A percentile compares a stretch with the other conserved stretches of the same genome.
Evolutionary conservation across 2,113 vertebrate genomes (phyloP).

Genomic region (Leptosomus discolor): DNA sequence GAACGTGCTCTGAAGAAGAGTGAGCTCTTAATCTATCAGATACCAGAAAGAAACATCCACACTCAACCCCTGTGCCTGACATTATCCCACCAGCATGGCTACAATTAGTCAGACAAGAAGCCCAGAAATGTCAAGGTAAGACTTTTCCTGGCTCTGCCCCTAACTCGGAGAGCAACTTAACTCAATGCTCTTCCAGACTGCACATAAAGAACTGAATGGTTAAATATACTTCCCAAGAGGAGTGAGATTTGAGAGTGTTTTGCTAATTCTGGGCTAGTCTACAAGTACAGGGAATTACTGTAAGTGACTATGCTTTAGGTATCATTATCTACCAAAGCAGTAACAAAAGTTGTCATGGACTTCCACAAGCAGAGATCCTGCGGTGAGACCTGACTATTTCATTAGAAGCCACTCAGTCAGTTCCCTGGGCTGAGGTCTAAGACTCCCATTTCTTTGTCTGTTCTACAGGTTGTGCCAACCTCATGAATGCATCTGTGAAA

Average conservation of each 20-base stretch:
- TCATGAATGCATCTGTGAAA: background rate
- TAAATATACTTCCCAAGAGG: rapidly evolving
- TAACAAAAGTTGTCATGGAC: background rate
- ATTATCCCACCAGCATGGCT: background rate
- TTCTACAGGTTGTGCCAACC: background rate
- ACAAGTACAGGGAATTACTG: background rate
- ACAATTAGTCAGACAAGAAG: background rate
- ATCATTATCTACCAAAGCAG: background rate
- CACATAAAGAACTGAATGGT: background rate
- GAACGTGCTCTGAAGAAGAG: background rate
- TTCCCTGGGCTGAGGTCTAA: background rate
- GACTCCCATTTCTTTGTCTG: background rate
- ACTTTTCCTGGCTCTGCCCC: background rate
- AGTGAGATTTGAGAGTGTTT: background rate
- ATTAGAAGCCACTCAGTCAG: background rate
- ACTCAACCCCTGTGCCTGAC: background rate
- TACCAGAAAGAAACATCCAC: background rate
- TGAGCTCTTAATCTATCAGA: background rate
- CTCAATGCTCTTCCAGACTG: background rate
- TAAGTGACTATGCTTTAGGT: background rate
- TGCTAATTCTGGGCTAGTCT: background rate
- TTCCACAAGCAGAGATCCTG: background rate
- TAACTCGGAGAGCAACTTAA: background rate
- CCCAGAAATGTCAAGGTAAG: background rate
- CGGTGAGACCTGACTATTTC: background rate